Evolutionary conservation across 2,797 vertebrate species (phyloP), one percentile per base, ranked within the genome.

Genomic region (Rallus crepitans): DNA sequence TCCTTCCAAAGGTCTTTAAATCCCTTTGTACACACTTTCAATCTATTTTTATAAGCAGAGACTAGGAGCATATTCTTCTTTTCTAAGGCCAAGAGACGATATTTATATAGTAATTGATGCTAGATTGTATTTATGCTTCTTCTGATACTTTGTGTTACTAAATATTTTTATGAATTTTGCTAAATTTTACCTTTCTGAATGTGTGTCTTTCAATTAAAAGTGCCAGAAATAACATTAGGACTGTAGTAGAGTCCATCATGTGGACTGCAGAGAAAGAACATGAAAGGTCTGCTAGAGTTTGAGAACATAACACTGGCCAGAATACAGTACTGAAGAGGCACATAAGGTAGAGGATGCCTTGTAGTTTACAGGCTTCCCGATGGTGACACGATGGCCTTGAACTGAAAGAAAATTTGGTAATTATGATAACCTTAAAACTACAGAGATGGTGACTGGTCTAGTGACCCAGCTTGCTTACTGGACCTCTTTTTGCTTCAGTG

Each of bases 401-500:
- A 64, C 7, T 15, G 4, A 25, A 83, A 78, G 47, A 66, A 47
- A 48, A 10, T 2, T 20, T 28, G 35, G 5, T 39, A 65, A 53
- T 23, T 23, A 48, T 28, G 3, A 17, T 31, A 87, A 57, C 8
- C 7, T 45, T 76, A 35, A 78, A 79, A 71, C 7, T 3, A 19
- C 1, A 33, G 19, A 40, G 4, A 25, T 35, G 6, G 33, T 56
- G 60, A 33, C 23, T 61, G 14, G 6, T 21, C 12, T 64, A 39
- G 12, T 68, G 37, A 61, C 8, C 4, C 52, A 91, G 14, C 4
- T 69, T 82, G 8, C 16, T 35, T 45, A 19, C 23, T 66, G 11
- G 13, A 65, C 7, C 11, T n/a, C 9, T 0, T 57, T 66, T 86
- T 85, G 12, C 9, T 9, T 37, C 1, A 2, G 1, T 35, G 12